Base-by-base conservation (phyloP, 1,140 invertebrate species). In the Pissodes strobi region DNA sequence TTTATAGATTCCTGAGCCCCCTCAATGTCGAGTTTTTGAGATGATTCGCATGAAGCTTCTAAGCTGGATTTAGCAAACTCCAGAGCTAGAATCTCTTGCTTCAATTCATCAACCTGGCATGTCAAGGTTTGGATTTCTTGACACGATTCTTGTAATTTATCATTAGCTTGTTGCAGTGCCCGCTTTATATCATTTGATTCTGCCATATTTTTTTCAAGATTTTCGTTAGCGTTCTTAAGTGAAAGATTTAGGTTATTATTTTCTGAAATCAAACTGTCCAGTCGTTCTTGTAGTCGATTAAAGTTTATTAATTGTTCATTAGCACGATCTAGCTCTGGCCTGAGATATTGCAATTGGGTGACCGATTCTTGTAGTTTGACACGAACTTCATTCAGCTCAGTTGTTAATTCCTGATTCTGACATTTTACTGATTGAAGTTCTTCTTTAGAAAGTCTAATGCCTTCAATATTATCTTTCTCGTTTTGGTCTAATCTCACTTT, bases 401-500 rank as follows among this genome's bases (percentile, higher is more conserved):
- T 5, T 15, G 9, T 21, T 48, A 18, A 34, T 13, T 56, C 49
- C 58, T 46, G 23, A 43, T 18, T 70, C 67, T 48, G 6, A 15
- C 17, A 6, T 27, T 53, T 27, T 37, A 19, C 15, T n/a, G 10
- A n/a, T 19, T 56, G 15, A 38, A 49, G 4, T 39, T 56, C 46
- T 38, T 62, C 43, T 13, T 45, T 25, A 1, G 41, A 12, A 37
- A 23, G 12, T 22, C 34, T 58, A 18, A 65, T 52, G 46, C 48
- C 46, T 41, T 67, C 52, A 13, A 17, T 22, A 27, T 66, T 23
- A 38, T 10, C 43, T 27, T 61, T 23, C 27, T 66, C 64, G 43
- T 23, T 61, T 41, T 81, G 73, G n/a, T 73, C 70, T 25, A 84
- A 70, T 69, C 84, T 81, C 62, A 82, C 80, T 66, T 75, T 82